Evolutionary conservation across 2,888 invertebrate genomes (phyloP).

Genomic region (Ichneumoninae sp.): DNA sequence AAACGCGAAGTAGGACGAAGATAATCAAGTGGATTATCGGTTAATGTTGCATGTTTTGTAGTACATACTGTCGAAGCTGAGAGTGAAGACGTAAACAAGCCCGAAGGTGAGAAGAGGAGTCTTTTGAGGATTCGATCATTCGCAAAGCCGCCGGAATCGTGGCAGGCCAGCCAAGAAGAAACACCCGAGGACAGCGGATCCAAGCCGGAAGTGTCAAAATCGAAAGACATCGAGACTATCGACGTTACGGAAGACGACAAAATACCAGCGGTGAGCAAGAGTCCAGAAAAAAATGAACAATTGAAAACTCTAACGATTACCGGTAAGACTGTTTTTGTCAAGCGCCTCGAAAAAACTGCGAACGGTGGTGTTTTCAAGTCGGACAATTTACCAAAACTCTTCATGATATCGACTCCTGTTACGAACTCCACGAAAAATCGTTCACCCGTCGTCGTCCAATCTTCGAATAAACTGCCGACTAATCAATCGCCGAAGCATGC

Average conservation of each 20-base stretch:
- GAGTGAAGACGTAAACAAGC: slow-evolving; percentile 40
- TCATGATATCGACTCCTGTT: not conserved
- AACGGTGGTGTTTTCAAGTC: not conserved
- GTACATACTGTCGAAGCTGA: slow-evolving; percentile 38
- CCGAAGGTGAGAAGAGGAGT: slow-evolving; percentile 3
- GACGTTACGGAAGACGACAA: slow-evolving; percentile 35
- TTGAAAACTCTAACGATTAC: not conserved
- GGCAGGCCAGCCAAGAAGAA: slow-evolving; percentile 72
- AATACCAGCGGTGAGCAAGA: not conserved
- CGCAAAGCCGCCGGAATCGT: slow-evolving; percentile 78
- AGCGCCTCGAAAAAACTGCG: not conserved
- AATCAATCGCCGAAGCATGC: not conserved
- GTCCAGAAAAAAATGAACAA: not conserved
- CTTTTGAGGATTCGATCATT: slow-evolving; percentile 78
- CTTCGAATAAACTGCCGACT: not conserved
- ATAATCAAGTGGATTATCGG: slow-evolving; percentile 17
- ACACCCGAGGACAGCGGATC: not conserved
- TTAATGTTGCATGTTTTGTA: slow-evolving; percentile 49
- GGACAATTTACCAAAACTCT: not conserved
- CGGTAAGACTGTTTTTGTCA: not conserved
- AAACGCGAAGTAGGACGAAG: slow-evolving; percentile 21
- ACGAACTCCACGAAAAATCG: not conserved
- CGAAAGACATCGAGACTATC: slow-evolving; percentile 29
- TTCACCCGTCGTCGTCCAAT: not conserved
- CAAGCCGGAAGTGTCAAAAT: not conserved